These are phyloP conservation scores for Miichthys miiuy DNA, from an alignment of 2,797 vertebrate species.

Conservation along the genomic window DNA sequence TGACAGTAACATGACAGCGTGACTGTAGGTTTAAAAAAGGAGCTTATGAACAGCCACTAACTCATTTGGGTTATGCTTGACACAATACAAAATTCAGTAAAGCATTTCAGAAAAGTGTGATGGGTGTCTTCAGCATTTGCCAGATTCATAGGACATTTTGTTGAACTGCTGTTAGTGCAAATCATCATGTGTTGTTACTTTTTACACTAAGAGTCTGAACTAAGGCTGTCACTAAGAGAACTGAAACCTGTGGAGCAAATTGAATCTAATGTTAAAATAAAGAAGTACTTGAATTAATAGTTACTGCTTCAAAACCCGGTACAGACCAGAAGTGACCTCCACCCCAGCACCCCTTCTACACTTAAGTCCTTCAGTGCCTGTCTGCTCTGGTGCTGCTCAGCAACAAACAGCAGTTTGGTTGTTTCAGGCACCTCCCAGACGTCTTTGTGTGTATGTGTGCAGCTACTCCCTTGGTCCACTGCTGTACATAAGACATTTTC, in stretches of 20 bases:
- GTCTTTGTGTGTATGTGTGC: constrained; percentile 38
- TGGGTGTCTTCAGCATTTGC: background rate
- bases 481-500: constrained; percentile 47
- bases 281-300: constrained; percentile 3
- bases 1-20: background rate
- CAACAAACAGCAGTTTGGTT: constrained; percentile 22
- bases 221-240: too few species aligned
- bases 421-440: constrained; percentile 54
- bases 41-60: background rate
- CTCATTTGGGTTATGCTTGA: background rate
- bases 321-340: constrained; percentile 18
- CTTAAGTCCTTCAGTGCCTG: constrained; percentile 18
- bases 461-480: constrained; percentile 53
- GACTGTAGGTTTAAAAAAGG: background rate
- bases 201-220: constrained; percentile 8
- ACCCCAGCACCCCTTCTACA: background rate
- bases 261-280: background rate
- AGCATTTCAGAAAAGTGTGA: background rate
- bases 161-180: background rate
- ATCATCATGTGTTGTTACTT: background rate
- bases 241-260: background rate
- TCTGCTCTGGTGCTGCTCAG: constrained; percentile 24
- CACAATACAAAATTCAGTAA: background rate
- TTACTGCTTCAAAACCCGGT: background rate
- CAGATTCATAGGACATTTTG: background rate